These are phyloP conservation scores for Dendronephthya gigantea DNA, from an alignment of 64 coral and sea anemone genomes.

Conservation along the genomic window DNA sequence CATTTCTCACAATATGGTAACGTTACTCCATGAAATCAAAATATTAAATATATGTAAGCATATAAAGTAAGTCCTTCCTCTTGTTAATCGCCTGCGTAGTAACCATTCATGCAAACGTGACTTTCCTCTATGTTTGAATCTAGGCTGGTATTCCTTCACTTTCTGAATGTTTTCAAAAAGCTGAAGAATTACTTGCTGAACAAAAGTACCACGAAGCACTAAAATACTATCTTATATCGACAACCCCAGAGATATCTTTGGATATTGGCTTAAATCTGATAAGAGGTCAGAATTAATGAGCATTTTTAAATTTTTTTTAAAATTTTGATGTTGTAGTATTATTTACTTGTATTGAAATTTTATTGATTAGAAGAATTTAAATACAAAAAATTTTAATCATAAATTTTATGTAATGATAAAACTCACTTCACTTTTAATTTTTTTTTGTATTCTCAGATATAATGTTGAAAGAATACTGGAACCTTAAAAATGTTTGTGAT, in stretches of 20 bases:
- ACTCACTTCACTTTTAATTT: neutral
- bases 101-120: too few relatives aligned
- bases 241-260: conserved; percentile 63
- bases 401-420: too few relatives aligned
- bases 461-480: conserved; percentile 86
- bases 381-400: too few relatives aligned
- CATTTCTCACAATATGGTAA: too few relatives aligned
- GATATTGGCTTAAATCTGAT: conserved; percentile 82
- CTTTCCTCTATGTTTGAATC: neutral
- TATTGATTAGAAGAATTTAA: too few relatives aligned
- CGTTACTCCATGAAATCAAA: too few relatives aligned
- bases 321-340: too few relatives aligned
- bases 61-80: too few relatives aligned
- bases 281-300: conserved; percentile 70
- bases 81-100: too few relatives aligned
- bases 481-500: conserved; percentile 56
- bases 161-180: conserved; percentile 71
- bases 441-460: conserved; percentile 37
- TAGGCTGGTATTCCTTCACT: conserved; percentile 67
- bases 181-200: conserved; percentile 64
- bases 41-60: too few relatives aligned
- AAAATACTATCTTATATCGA: conserved; percentile 67
- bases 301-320: too few relatives aligned
- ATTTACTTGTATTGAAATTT: too few relatives aligned
- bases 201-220: conserved; percentile 71